These are phyloP conservation scores for Petrosia ficiformis DNA, from an alignment of 37 sponge, comb jelly and placozoan species.

Conservation along the genomic window DNA sequence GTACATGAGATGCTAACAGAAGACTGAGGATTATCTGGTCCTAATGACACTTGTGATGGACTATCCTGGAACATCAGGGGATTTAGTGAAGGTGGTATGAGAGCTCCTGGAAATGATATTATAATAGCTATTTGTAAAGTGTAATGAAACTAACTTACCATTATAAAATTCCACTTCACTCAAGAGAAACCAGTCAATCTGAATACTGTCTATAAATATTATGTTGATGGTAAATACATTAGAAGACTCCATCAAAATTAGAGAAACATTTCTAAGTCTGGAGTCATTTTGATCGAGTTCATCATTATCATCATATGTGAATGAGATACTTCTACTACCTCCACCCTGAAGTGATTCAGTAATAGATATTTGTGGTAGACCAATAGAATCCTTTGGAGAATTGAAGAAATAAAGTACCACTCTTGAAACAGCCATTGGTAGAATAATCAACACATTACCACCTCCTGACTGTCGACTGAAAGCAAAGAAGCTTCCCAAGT, in stretches of 20 bases:
- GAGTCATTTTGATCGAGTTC: conserved; percentile 8
- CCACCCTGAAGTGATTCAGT: no score
- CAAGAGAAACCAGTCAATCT: conserved; percentile 34
- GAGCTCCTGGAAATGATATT: background rate
- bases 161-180: conserved; percentile 34
- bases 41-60: conserved; percentile 3
- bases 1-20: conserved; percentile 22
- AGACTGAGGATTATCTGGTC: conserved; percentile 9
- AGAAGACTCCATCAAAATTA: background rate
- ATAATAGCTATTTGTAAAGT: background rate
- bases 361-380: conserved; percentile 28
- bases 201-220: background rate
- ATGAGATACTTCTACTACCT: background rate
- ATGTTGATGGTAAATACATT: background rate
- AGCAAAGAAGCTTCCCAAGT: conserved; percentile 7
- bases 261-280: background rate
- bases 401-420: conserved; percentile 31
- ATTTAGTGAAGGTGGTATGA: background rate
- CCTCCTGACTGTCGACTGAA: conserved; percentile 28
- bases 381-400: conserved; percentile 18
- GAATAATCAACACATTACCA: background rate
- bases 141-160: background rate
- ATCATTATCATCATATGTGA: conserved; percentile 8
- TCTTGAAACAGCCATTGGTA: conserved; percentile 1
- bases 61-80: background rate